Evolutionary conservation across 2,113 vertebrate species (phyloP), one percentile per base, ranked within the genome.

Genomic region (Micromys minutus): DNA sequence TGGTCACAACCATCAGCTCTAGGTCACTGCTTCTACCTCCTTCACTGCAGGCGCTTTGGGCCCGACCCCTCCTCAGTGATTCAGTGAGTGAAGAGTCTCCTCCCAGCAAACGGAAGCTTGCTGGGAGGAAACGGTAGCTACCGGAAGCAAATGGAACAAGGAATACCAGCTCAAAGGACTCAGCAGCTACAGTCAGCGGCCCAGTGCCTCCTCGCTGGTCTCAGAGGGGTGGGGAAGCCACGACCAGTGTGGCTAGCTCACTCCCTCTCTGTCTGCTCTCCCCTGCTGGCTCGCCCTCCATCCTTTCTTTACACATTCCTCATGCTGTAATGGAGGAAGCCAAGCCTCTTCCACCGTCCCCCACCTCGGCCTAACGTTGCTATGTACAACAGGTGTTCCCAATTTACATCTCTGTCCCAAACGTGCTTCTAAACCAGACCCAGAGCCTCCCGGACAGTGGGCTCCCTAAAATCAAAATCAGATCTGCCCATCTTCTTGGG

Each of bases 41-140:
- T 6, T 67, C 39, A 45, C 39, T 45, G 29, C 0, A 0, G 0
- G 15, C 6, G 24, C n/a, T 4, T 6, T 39, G 74, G 42, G 26
- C 24, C 74, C 29, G 24, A 13, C 42, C 12, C 74, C 42, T 45
- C 39, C 57, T 63, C 59, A 19, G 15, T 1, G 63, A 6, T 26
- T 19, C 13, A 84, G 21, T 61, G 80, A 61, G 24, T 13, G 59
- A 4, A 9, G n/a, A 45, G 29, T 12, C 39, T 84, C 61, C 59
- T 84, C 59, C 59, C 81, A 34, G 81, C 39, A 39, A 19, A 17
- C 19, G n/a, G n/a, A n/a, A n/a, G n/a, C n/a, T n/a, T n/a, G n/a
- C n/a, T n/a, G n/a, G n/a, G n/a, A n/a, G n/a, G n/a, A n/a, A n/a
- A n/a, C n/a, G n/a, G 31, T 59, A 31, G 13, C 45, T 17, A 61